phyloP scores from a whole-genome alignment of 2,888 invertebrate species.

The Parascotia fuliginaria region DNA sequence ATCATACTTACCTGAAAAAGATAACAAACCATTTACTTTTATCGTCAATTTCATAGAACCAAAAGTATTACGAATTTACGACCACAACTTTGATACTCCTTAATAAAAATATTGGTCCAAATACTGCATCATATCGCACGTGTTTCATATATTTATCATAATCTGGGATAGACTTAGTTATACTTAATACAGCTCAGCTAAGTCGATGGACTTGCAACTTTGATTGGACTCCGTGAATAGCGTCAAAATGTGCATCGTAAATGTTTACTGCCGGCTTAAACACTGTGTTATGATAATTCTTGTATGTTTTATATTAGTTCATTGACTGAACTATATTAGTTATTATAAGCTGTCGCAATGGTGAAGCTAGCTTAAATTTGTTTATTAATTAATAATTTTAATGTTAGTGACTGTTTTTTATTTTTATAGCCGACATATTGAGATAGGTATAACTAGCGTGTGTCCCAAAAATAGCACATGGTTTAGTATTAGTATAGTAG shows the following conservation, averaged over 20 bases:
- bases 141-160: constrained; percentile 16
- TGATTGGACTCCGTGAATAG: constrained; percentile 54
- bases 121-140: not conserved
- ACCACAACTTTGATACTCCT: constrained; percentile 8
- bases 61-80: constrained; percentile 1
- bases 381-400: constrained; percentile 2
- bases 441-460: no score
- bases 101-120: constrained; percentile 9
- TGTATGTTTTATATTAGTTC: constrained; percentile 8
- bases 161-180: constrained; percentile 15
- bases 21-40: constrained; percentile 1
- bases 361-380: not conserved
- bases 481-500: no score
- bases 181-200: constrained; percentile 47
- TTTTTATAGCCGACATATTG: no score
- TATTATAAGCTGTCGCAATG: not conserved
- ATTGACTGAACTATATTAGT: constrained; percentile 10
- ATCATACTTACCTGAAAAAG: not conserved
- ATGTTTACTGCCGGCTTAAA: constrained; percentile 55
- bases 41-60: constrained; percentile 1
- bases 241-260: constrained; percentile 46
- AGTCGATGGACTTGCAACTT: constrained; percentile 63
- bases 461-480: no score
- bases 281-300: constrained; percentile 32
- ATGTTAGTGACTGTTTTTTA: not conserved